These are phyloP conservation scores for Diploscapter pachys DNA, from an alignment of 1,140 invertebrate species.

Conservation along the genomic window DNA sequence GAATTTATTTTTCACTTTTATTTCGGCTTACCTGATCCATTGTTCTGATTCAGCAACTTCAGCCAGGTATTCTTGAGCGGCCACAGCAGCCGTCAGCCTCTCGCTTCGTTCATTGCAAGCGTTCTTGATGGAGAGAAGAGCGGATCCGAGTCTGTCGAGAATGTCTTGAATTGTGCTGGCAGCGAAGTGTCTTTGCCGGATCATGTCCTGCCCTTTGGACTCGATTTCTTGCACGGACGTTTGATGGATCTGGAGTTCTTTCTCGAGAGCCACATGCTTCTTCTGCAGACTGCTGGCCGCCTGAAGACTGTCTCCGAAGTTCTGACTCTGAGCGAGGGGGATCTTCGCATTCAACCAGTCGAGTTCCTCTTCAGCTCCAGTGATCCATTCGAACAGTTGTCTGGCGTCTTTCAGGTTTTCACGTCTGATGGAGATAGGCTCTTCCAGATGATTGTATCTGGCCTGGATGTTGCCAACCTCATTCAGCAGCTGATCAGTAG, in stretches of 20 bases:
- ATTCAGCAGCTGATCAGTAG: conserved; percentile 72
- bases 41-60: conserved; percentile 80
- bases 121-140: conserved; percentile 65
- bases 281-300: conserved; percentile 94
- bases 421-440: conserved; percentile 80
- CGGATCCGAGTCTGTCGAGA: conserved; percentile 65
- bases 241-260: conserved; percentile 78
- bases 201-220: conserved; percentile 71
- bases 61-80: conserved; percentile 80
- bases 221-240: conserved; percentile 73
- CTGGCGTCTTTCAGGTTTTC: conserved; percentile 84
- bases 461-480: conserved; percentile 60
- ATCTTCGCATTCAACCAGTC: conserved; percentile 96
- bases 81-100: conserved; percentile 75
- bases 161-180: conserved; percentile 70
- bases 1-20: not conserved
- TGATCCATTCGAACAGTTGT: conserved; percentile 74
- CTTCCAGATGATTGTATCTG: conserved; percentile 77
- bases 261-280: conserved; percentile 83
- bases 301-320: conserved; percentile 91
- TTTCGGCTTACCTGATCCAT: conserved; percentile 68
- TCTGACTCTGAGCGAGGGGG: conserved; percentile 80
- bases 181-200: conserved; percentile 79
- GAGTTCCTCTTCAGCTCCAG: conserved; percentile 94
- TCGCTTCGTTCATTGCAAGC: conserved; percentile 74